These are phyloP conservation scores for Ceriagrion tenellum DNA, from an alignment of 2,888 invertebrate genomes.

Conservation along the genomic window DNA sequence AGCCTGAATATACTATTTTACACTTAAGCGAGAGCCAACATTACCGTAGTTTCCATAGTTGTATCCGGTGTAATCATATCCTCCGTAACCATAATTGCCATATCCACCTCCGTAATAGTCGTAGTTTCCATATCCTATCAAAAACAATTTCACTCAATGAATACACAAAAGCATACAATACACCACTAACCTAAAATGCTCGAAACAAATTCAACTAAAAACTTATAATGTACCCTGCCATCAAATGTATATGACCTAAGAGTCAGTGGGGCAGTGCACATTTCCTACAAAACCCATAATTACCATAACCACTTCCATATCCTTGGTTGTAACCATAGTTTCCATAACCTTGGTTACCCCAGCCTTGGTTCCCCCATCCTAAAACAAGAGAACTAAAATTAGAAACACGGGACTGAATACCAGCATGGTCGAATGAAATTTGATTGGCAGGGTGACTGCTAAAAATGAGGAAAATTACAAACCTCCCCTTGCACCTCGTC, in stretches of 20 bases:
- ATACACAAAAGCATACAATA: not conserved
- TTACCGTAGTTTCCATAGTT: conserved; percentile 87
- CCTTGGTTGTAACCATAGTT: conserved; percentile 82
- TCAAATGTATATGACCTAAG: not conserved
- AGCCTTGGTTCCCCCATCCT: conserved; percentile 80
- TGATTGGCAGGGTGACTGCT: conserved; percentile 14
- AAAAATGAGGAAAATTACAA: not conserved
- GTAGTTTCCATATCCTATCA: conserved; percentile 76
- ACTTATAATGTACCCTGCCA: conserved; percentile 33
- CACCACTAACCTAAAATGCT: no score
- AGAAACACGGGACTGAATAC: not conserved
- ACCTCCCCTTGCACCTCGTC: conserved; percentile 51
- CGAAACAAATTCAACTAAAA: not conserved
- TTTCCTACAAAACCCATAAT: conserved; percentile 4
- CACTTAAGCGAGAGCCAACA: conserved; percentile 54
- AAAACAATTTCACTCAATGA: not conserved
- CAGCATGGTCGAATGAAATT: conserved; percentile 12
- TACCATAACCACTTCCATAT: conserved; percentile 79
- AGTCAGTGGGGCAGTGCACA: conserved; percentile 38
- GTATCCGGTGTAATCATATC: conserved; percentile 90
- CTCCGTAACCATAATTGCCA: conserved; percentile 81
- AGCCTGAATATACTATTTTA: conserved; percentile 62
- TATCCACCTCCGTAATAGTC: conserved; percentile 83
- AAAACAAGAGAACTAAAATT: not conserved
- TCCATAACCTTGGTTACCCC: conserved; percentile 81